A percentile compares a stretch with the other conserved stretches of the same genome.
Evolutionary conservation across 2,797 vertebrate species (phyloP).

Genomic region (Nannoperca australis): DNA sequence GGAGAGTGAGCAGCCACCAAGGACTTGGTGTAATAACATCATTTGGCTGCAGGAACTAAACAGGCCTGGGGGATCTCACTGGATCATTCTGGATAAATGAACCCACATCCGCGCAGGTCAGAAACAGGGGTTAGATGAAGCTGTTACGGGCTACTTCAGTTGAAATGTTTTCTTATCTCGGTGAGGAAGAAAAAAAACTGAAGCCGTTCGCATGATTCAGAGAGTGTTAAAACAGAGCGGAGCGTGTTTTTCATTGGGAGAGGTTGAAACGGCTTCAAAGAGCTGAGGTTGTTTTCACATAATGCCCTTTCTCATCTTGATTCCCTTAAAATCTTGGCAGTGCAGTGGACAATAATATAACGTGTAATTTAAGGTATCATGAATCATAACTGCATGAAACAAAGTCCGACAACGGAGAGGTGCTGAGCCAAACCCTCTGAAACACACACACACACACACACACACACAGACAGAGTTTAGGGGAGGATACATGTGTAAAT

Average conservation of each 20-base stretch:
- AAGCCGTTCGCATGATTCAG: conserved; percentile 40
- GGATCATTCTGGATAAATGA: conserved; percentile 60
- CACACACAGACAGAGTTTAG: conserved; percentile 3
- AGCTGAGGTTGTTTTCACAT: conserved; percentile 66
- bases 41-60: conserved; percentile 57
- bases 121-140: conserved; percentile 21
- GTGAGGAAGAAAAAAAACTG: conserved; percentile 14
- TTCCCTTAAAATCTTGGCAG: conserved; percentile 65
- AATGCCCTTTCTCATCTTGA: conserved; percentile 59
- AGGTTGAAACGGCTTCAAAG: conserved; percentile 63
- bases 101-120: conserved; percentile 42
- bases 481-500: conserved; percentile 57
- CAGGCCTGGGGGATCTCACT: conserved; percentile 47
- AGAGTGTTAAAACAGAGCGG: conserved; percentile 28
- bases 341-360: conserved; percentile 63
- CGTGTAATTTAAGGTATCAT: conserved; percentile 73
- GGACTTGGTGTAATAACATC: conserved; percentile 58
- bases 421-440: conserved; percentile 49
- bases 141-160: conserved; percentile 60
- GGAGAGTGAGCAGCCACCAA: conserved; percentile 32
- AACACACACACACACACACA: conserved; percentile 12
- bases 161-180: conserved; percentile 68
- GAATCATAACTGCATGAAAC: conserved; percentile 59
- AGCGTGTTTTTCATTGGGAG: conserved; percentile 67
- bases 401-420: conserved; percentile 50